Conservation (phyloP, 2,797 vertebrate genomes). For the Sylvia borin region DNA sequence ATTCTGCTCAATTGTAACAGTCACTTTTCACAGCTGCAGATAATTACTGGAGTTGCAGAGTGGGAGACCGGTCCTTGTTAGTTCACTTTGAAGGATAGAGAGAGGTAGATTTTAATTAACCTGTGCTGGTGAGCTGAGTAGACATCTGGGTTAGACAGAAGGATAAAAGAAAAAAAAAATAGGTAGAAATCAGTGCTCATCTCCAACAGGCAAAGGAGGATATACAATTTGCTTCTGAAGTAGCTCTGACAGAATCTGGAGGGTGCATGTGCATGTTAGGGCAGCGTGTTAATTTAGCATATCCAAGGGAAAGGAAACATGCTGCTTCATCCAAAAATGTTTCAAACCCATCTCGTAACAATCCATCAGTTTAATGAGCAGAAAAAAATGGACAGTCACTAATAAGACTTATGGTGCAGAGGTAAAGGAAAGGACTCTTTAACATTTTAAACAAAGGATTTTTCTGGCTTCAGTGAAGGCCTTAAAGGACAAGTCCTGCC, state of each 20-base stretch:
- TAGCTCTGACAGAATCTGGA: neutral
- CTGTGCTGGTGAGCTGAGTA: neutral
- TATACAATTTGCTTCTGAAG: neutral
- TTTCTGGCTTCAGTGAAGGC: neutral
- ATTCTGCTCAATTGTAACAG: neutral
- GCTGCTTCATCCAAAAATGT: neutral
- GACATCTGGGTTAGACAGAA: neutral
- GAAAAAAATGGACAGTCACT: constrained; percentile 13
- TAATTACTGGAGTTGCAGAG: neutral
- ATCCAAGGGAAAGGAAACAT: neutral
- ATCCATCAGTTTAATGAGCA: constrained; percentile 40
- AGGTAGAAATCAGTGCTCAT: neutral
- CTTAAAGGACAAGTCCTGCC: neutral
- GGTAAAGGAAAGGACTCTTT: neutral
- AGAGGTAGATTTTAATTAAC: neutral
- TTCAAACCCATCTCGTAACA: constrained; percentile 1
- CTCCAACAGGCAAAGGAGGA: neutral
- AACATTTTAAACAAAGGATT: neutral
- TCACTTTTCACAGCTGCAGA: neutral
- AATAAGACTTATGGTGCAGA: neutral
- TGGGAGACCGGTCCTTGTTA: neutral
- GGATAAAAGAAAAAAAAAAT: neutral
- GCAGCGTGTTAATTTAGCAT: neutral
- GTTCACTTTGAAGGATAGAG: neutral
- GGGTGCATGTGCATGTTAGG: neutral